Conservation (phyloP, 2,797 vertebrate genomes). For the Taenioides sp. region DNA sequence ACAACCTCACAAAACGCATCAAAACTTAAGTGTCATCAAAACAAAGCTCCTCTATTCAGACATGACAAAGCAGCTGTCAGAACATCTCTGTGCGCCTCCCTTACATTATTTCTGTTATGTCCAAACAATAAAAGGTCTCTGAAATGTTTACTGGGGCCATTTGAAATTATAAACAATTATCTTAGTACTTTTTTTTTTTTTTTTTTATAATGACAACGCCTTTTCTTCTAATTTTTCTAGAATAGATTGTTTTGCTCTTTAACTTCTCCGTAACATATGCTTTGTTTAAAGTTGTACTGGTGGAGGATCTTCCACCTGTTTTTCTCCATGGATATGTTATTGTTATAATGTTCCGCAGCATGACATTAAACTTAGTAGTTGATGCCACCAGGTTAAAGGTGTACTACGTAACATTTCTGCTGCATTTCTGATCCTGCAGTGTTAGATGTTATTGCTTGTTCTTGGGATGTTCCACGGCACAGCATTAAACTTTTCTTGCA, state of each 20-base stretch:
- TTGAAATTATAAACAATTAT: constrained; percentile 1
- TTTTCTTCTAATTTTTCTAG: not conserved
- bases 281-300: not conserved
- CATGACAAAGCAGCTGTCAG: constrained; percentile 32
- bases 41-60: constrained; percentile 39
- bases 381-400: no score
- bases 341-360: no score
- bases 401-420: no score
- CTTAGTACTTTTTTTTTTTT: not conserved
- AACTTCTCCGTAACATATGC: not conserved
- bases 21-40: constrained; percentile 35
- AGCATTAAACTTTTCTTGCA: no score
- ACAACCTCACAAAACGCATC: constrained; percentile 40
- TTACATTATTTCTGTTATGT: not conserved
- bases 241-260: not conserved
- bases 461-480: no score
- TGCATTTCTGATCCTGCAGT: no score
- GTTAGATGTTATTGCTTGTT: no score
- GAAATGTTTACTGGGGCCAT: not conserved
- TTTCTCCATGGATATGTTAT: no score
- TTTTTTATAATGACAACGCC: not conserved
- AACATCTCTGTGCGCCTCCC: constrained; percentile 24
- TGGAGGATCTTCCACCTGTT: no score
- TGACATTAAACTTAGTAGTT: no score
- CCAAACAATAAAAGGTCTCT: not conserved